Evolutionary conservation across 92 coral and sea anemone species (phyloP).

Genomic region (Paragorgia papillata): DNA sequence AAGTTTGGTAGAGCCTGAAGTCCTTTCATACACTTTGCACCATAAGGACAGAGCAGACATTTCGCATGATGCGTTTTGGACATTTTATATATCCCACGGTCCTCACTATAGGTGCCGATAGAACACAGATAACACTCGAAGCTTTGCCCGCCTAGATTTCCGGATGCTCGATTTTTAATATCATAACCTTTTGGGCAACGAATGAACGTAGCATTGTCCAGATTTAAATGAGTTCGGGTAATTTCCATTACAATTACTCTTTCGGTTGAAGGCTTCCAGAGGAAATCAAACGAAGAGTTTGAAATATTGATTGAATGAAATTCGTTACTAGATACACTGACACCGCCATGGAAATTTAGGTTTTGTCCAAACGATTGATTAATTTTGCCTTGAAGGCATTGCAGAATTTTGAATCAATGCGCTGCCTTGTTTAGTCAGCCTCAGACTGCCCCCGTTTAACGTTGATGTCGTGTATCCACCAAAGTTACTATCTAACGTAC

Average conservation of each 20-base stretch:
- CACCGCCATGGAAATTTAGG: neutral
- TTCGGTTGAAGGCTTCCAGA: neutral
- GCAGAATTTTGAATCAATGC: neutral
- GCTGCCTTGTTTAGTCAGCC: neutral
- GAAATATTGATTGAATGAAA: neutral
- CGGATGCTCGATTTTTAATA: neutral
- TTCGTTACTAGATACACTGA: neutral
- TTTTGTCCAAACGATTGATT: neutral
- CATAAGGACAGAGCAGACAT: slow-evolving; percentile 48
- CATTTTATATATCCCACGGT: slow-evolving; percentile 13
- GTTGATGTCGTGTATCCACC: neutral
- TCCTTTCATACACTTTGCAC: slow-evolving; percentile 42
- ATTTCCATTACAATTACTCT: slow-evolving; percentile 25
- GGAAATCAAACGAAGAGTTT: neutral
- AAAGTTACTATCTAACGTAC: slow-evolving; percentile 39
- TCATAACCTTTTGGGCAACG: slow-evolving; percentile 34
- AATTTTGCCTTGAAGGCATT: slow-evolving; percentile 3
- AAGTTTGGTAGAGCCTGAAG: slow-evolving; percentile 42
- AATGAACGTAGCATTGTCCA: slow-evolving; percentile 39
- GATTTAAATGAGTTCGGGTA: neutral
- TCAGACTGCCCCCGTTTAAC: slow-evolving; percentile 3
- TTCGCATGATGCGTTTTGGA: neutral
- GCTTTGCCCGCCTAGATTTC: slow-evolving; percentile 2
- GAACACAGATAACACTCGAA: slow-evolving; percentile 38
- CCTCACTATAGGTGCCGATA: slow-evolving; percentile 42